Conservation (phyloP, 2,113 vertebrate genomes). For the Spea multiplicata region DNA sequence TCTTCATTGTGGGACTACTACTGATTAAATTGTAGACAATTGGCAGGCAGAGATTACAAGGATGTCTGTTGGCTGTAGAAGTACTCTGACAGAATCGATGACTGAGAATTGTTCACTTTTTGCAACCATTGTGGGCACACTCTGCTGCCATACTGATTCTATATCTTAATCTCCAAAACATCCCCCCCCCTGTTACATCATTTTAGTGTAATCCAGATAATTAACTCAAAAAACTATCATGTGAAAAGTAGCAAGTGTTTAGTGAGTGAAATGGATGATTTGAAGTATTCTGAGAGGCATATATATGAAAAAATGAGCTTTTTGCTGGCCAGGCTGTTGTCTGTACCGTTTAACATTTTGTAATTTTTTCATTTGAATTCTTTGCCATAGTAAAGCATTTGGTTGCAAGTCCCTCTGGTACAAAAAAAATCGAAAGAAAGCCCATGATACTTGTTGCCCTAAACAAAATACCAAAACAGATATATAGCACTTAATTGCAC, state of each 20-base stretch:
- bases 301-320: neutral
- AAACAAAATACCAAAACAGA: neutral
- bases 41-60: neutral
- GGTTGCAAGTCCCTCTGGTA: neutral
- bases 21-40: too few relatives aligned
- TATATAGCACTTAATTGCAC: neutral
- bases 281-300: too few relatives aligned
- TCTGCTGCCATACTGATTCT: too few relatives aligned
- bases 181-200: too few relatives aligned
- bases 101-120: too few relatives aligned
- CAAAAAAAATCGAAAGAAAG: neutral
- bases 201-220: too few relatives aligned
- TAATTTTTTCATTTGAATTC: neutral
- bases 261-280: too few relatives aligned
- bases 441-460: neutral
- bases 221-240: too few relatives aligned
- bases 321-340: neutral
- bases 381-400: neutral
- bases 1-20: slow-evolving; percentile 16
- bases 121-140: too few relatives aligned
- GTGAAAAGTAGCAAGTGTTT: too few relatives aligned
- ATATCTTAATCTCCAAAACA: too few relatives aligned
- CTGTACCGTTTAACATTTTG: neutral
- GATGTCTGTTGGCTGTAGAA: neutral
- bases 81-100: neutral